A percentile compares a stretch with the other conserved stretches of the same genome.
These are phyloP conservation scores for Panulirus ornatus DNA, from an alignment of 1,140 invertebrate genomes.

Conservation along the genomic window DNA sequence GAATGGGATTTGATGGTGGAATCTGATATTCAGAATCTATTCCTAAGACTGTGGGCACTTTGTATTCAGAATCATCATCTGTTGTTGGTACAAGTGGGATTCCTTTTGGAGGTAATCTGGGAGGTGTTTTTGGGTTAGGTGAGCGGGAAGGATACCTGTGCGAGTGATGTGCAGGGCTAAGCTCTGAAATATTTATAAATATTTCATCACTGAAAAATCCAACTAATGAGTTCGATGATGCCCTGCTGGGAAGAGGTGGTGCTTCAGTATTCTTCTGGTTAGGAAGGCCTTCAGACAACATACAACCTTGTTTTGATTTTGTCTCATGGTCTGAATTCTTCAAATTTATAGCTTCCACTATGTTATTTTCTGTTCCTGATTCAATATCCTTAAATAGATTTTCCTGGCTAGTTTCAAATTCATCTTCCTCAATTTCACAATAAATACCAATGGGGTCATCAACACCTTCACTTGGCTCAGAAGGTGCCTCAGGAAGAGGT, in stretches of 20 bases:
- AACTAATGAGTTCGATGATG: conserved; percentile 43
- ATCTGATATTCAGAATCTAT: conserved; percentile 58
- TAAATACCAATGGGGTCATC: conserved; percentile 54
- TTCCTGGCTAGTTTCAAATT: conserved; percentile 8
- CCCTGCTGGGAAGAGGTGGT: conserved; percentile 4
- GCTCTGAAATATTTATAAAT: conserved; percentile 37
- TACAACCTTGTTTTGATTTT: neutral
- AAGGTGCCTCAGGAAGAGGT: conserved; percentile 41
- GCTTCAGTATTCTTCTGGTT: neutral
- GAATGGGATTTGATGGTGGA: conserved; percentile 42
- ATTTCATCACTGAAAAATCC: conserved; percentile 53
- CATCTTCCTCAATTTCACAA: conserved; percentile 60
- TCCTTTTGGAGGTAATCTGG: conserved; percentile 62
- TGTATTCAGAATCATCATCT: conserved; percentile 59
- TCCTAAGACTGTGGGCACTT: conserved; percentile 22
- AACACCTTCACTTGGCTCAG: neutral
- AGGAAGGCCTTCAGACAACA: conserved; percentile 20
- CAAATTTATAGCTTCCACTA: neutral
- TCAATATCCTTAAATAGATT: neutral
- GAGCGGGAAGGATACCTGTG: neutral
- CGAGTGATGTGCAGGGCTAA: neutral
- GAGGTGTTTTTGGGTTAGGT: conserved; percentile 16
- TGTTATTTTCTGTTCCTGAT: neutral
- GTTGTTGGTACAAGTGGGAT: neutral
- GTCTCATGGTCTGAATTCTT: neutral